phyloP scores from a whole-genome alignment of 1,140 invertebrate genomes.

The Orius laevigatus region DNA sequence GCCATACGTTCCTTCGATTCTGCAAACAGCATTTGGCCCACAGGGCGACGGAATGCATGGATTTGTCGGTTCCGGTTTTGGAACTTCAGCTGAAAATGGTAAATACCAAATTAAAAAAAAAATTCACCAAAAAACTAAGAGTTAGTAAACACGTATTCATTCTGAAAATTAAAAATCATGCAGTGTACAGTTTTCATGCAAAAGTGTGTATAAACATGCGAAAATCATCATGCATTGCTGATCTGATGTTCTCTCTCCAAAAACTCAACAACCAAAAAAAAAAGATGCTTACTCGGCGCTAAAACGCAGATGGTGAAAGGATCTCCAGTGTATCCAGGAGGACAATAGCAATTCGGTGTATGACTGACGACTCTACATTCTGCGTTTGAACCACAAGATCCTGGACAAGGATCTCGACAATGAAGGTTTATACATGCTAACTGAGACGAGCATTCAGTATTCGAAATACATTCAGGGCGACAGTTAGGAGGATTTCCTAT shows the following conservation, averaged over 20 bases:
- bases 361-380: conserved; percentile 35
- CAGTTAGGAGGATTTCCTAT: conserved; percentile 57
- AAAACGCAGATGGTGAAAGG: conserved; percentile 31
- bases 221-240: not conserved
- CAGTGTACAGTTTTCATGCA: not conserved
- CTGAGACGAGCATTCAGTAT: conserved; percentile 52
- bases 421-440: conserved; percentile 54
- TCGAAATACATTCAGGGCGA: conserved; percentile 51
- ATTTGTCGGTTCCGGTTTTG: conserved; percentile 24
- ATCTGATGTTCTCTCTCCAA: not conserved
- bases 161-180: not conserved
- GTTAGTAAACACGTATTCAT: not conserved
- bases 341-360: conserved; percentile 36
- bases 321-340: conserved; percentile 33
- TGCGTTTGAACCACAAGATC: conserved; percentile 41
- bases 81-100: conserved; percentile 23
- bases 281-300: conserved; percentile 22
- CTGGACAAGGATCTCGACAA: conserved; percentile 37
- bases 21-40: conserved; percentile 51
- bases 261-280: conserved; percentile 5
- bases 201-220: not conserved
- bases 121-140: not conserved
- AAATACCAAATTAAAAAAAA: conserved; percentile 7
- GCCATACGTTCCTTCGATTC: conserved; percentile 30
- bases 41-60: conserved; percentile 57